Evolutionary conservation across 2,113 vertebrate genomes (phyloP), one percentile per base, ranked within the genome.

Genomic region (Indicator indicator): DNA sequence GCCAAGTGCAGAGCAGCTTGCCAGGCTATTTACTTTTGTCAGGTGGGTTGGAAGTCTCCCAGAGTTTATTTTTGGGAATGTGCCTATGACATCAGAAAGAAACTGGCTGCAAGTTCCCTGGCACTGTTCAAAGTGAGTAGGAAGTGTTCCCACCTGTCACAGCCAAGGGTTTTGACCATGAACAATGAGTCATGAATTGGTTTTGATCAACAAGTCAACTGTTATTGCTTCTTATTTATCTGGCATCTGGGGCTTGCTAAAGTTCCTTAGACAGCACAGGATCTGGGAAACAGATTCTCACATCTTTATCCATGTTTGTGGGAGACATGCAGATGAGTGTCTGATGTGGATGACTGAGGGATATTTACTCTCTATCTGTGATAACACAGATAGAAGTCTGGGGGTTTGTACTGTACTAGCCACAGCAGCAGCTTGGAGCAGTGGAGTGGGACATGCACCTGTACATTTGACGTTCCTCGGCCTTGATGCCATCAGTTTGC

Each of bases 211-310:
- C 91, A 88, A 77, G 65, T 58, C 76, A 89, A 11, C 62, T 95
- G 75, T 93, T 91, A 94, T 83, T 94, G 77, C 87, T 95, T 89
- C 87, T 95, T 95, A 30, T 91, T 90, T 86, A 95, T 91, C 85
- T 94, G 90, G 44, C 58, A 88, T 74, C 79, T 70, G 40, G 8
- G n/a, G 23, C 72, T 94, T 94, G 75, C 56, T 73, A 90, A 89
- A 85, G 87, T 38, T 83, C 58, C 40, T 84, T 83, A 74, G 32
- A 86, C 75, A 63, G 48, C 52, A 55, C 52, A 79, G 76, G 76
- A 93, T 40, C 44, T 20, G 32, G 32, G 33, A 89, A 79, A 52
- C 26, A 84, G 62, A 89, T 73, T 87, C 68, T 69, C 16, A 40
- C 42, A 62, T 62, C 69, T 80, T 91, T 79, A 88, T 58, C 0